Percentiles rank a stretch among this genome's conserved stretches.
These are phyloP conservation scores for Lagria hirta DNA, from an alignment of 2,888 invertebrate genomes.

Conservation along the genomic window DNA sequence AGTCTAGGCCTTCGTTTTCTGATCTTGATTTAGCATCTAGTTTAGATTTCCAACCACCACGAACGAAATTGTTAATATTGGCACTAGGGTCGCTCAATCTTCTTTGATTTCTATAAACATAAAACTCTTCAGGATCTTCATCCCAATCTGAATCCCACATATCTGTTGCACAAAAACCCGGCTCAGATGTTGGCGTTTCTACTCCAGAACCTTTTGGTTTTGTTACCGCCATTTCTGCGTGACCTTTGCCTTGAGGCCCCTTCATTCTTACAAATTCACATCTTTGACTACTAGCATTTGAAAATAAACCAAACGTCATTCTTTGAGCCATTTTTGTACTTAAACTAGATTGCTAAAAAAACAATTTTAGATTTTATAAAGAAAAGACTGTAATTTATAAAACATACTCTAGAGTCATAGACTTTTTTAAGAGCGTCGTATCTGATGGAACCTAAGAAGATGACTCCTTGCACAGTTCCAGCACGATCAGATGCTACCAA, in stretches of 20 bases:
- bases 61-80: conserved; percentile 80
- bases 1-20: conserved; percentile 89
- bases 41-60: conserved; percentile 80
- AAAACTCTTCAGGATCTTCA: conserved; percentile 82
- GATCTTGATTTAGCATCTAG: conserved; percentile 73
- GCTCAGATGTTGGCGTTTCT: conserved; percentile 94
- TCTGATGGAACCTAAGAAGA: conserved; percentile 96
- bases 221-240: conserved; percentile 98
- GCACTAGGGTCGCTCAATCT: conserved; percentile 92
- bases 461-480: conserved; percentile 84
- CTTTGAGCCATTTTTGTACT: conserved; percentile 93
- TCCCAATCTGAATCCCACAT: conserved; percentile 90
- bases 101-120: conserved; percentile 64
- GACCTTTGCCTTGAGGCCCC: conserved; percentile 94
- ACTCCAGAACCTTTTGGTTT: conserved; percentile 89
- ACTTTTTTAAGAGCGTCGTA: conserved; percentile 97
- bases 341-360: conserved; percentile 79
- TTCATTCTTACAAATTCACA: conserved; percentile 99
- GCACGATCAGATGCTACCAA: conserved; percentile 89
- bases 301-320: conserved; percentile 91
- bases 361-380: conserved; percentile 8
- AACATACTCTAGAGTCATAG: conserved; percentile 88
- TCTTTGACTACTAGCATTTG: conserved; percentile 72
- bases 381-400: no score
- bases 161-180: conserved; percentile 77